Evolutionary conservation across 2,888 invertebrate species (phyloP), one percentile per base, ranked within the genome.

Genomic region (Lasioglossum malachurum): DNA sequence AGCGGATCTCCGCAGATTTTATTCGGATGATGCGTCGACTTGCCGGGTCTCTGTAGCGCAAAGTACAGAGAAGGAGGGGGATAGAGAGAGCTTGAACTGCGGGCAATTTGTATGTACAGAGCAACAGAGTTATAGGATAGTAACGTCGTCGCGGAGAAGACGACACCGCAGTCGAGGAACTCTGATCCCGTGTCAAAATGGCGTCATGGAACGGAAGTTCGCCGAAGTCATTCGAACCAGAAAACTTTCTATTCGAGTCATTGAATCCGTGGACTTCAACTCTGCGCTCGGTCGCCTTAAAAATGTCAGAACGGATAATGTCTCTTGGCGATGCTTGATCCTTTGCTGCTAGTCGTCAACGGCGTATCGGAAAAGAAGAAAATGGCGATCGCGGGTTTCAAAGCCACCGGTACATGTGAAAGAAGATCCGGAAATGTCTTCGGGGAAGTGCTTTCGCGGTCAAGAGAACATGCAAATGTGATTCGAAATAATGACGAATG

Each of bases 131-230:
- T n/a, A 19, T 35, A 16, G 7, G 14, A 71, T 75, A 79, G 82
- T 79, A 84, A 73, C 80, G 77, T 41, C 73, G 69, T 41, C 67
- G 49, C 41, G 19, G 67, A 27, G 76, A 67, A 78, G 23, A 41
- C 69, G 27, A 53, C 49, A 12, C 60, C 74, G 38, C 31, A 67
- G 60, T 75, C 44, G 38, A 19, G 57, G 38, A 83, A 82, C 44
- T 84, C 67, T 19, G 46, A 23, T 27, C 64, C 27, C 27, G 41
- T 31, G 8, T 8, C 38, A 44, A 76, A 75, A 57, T 44, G 46
- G 60, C 49, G 35, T 27, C 46, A 23, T 16, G 27, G 19, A 67
- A 67, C 35, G 83, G 44, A 79, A 82, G 27, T 82, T 60, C 53
- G 14, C 44, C 12, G 5, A 31, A 27, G 69, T 79, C 67, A 57